phyloP scores from a whole-genome alignment of 1,140 invertebrate species.

The Drosophila kepulauana region DNA sequence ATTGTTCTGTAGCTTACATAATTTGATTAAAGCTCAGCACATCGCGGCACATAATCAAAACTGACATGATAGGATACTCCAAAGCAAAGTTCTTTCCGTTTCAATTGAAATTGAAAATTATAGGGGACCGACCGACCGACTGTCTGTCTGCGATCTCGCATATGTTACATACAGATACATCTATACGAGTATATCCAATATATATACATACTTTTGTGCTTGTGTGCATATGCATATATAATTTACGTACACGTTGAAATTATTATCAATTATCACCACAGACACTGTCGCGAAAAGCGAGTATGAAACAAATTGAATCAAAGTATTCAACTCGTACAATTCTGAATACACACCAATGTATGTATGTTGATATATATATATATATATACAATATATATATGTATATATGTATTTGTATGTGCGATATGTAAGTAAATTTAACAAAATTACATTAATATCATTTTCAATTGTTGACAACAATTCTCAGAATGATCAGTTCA shows the following conservation, averaged over 20 bases:
- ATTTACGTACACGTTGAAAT: conserved; percentile 38
- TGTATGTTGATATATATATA: conserved; percentile 2
- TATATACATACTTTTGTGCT: conserved; percentile 1
- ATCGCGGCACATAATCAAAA: conserved; percentile 75
- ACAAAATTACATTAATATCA: conserved; percentile 69
- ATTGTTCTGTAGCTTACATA: conserved; percentile 65
- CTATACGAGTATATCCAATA: not conserved
- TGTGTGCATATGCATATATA: conserved; percentile 20
- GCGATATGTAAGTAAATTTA: conserved; percentile 46
- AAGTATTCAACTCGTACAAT: conserved; percentile 46
- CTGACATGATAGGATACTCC: conserved; percentile 78
- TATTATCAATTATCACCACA: conserved; percentile 49
- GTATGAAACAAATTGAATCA: conserved; percentile 62
- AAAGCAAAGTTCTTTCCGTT: conserved; percentile 66
- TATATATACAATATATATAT: conserved; percentile 34
- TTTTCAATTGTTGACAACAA: conserved; percentile 27
- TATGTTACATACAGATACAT: not conserved
- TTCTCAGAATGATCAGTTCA: not conserved
- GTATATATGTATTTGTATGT: conserved; percentile 41
- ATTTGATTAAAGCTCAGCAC: conserved; percentile 70
- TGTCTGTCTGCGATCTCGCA: conserved; percentile 4
- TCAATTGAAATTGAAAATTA: conserved; percentile 64
- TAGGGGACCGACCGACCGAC: conserved; percentile 48
- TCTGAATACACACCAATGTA: conserved; percentile 29
- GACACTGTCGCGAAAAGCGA: conserved; percentile 10